phyloP scores from a whole-genome alignment of 1,140 invertebrate species.

The Contarinia nasturtii region DNA sequence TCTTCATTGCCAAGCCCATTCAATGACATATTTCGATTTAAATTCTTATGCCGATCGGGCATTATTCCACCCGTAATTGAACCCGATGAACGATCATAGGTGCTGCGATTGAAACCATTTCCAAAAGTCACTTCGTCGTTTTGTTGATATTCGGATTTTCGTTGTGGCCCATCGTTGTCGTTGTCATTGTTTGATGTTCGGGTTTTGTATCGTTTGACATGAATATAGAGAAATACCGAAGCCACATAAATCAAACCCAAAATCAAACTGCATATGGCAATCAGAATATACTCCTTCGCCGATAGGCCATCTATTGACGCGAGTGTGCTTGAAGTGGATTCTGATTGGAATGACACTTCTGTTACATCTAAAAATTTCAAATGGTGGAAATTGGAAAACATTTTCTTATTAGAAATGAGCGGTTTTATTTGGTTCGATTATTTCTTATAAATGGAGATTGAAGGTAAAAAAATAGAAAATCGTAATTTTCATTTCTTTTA shows the following conservation, averaged over 20 bases:
- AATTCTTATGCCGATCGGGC: background rate
- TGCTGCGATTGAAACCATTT: conserved; percentile 14
- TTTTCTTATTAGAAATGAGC: background rate
- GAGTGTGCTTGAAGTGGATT: conserved; percentile 16
- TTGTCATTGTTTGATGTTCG: conserved; percentile 13
- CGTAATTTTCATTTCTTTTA: no score
- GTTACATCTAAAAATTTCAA: conserved; percentile 37
- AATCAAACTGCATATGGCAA: conserved; percentile 57
- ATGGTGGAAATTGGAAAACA: no score
- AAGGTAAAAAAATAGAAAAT: no score
- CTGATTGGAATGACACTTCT: conserved; percentile 54
- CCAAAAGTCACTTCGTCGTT: conserved; percentile 22
- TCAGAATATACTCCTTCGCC: conserved; percentile 55
- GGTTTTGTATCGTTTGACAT: conserved; percentile 34
- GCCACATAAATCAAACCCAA: conserved; percentile 66
- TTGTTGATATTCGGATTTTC: conserved; percentile 18
- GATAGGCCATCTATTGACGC: conserved; percentile 30
- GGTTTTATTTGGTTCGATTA: background rate
- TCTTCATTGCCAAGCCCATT: conserved; percentile 11
- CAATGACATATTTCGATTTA: background rate
- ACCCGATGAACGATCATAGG: conserved; percentile 14
- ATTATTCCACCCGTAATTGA: background rate
- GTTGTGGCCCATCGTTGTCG: conserved; percentile 6
- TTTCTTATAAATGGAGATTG: no score
- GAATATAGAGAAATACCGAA: conserved; percentile 61